phyloP scores from a whole-genome alignment of 2,113 vertebrate species.

The Pithys albifrons region DNA sequence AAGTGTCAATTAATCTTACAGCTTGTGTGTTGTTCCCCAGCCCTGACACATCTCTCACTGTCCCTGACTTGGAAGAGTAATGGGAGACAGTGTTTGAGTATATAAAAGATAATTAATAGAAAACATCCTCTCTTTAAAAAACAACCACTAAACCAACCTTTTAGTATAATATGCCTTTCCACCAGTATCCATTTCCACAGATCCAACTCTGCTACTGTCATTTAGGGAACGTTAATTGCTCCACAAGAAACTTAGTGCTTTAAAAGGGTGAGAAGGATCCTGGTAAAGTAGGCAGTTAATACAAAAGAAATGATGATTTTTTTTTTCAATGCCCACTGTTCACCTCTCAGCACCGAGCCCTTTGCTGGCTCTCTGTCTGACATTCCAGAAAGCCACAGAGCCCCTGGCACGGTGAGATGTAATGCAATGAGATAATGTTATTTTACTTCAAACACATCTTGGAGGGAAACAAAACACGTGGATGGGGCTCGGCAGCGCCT shows the following conservation, averaged over 20 bases:
- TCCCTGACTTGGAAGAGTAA: slow-evolving; percentile 50
- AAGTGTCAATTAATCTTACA: slow-evolving; percentile 34
- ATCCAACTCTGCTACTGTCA: neutral
- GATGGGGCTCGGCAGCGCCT: neutral
- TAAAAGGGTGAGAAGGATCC: neutral
- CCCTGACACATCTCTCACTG: slow-evolving; percentile 14
- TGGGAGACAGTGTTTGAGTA: slow-evolving; percentile 41
- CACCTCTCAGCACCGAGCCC: neutral
- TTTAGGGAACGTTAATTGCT: slow-evolving; percentile 38
- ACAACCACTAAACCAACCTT: slow-evolving; percentile 35
- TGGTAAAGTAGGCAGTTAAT: neutral
- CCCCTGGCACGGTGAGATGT: neutral
- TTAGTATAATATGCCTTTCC: slow-evolving; percentile 4
- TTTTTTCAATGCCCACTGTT: neutral
- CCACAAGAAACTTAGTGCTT: neutral
- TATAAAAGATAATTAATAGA: slow-evolving; percentile 71
- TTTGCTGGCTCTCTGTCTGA: neutral
- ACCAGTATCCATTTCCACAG: neutral
- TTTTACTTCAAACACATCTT: neutral
- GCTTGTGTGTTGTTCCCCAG: slow-evolving; percentile 27
- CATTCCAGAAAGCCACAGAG: neutral
- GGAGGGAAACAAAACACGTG: neutral
- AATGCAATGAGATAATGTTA: neutral
- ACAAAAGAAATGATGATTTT: neutral
- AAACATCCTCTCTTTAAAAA: slow-evolving; percentile 60